Evolutionary conservation across 2,113 vertebrate species (phyloP).

Genomic region (Thunnus thynnus): DNA sequence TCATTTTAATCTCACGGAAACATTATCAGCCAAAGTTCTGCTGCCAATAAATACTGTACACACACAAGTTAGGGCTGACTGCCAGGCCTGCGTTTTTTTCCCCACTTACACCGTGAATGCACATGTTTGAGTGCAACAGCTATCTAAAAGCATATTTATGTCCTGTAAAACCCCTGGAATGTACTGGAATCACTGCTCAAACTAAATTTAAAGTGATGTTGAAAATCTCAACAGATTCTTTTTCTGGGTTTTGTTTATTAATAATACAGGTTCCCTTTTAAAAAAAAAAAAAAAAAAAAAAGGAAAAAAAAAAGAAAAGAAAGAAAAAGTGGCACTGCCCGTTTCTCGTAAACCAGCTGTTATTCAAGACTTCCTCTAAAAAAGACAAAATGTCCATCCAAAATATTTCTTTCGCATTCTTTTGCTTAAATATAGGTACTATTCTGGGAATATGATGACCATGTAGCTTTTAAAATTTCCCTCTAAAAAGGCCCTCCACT

Average conservation of each 20-base stretch:
- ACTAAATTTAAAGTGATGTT: not conserved
- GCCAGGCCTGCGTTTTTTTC: not conserved
- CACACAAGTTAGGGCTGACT: not conserved
- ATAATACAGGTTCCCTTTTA: not conserved
- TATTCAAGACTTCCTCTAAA: not conserved
- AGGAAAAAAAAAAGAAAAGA: no score
- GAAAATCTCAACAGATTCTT: not conserved
- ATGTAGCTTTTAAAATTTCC: not conserved
- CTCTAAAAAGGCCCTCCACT: not conserved
- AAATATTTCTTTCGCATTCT: no score
- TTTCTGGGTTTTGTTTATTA: not conserved
- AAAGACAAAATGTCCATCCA: not conserved
- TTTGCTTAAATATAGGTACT: no score
- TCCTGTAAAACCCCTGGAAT: not conserved
- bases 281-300: no score
- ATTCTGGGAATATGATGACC: not conserved
- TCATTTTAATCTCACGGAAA: not conserved
- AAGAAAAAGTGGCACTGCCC: not conserved
- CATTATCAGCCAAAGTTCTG: not conserved
- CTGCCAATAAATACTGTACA: not conserved
- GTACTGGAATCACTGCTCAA: not conserved
- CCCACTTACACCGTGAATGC: not conserved
- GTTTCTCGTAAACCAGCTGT: not conserved
- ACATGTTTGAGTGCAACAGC: not conserved
- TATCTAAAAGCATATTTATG: not conserved